Evolutionary conservation across 2,888 invertebrate species (phyloP).

Genomic region (Athripsodes cinereus): DNA sequence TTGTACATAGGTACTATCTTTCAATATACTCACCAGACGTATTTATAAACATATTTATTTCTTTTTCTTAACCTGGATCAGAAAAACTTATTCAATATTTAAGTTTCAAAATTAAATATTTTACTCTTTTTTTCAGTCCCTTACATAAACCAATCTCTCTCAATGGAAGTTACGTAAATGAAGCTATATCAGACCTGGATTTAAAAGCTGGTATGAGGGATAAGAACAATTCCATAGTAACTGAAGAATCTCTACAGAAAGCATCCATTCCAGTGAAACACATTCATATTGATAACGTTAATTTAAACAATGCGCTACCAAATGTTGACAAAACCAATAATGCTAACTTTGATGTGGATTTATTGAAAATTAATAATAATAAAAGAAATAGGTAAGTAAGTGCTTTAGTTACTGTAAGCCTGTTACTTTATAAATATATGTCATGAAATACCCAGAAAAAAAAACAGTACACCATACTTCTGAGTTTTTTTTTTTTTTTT

Average conservation of each 20-base stretch:
- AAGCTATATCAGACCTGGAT: conserved; percentile 65
- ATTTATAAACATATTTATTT: no score
- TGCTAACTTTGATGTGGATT: conserved; percentile 26
- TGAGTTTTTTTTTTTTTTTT: no score
- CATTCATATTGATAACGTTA: conserved; percentile 29
- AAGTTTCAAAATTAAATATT: no score
- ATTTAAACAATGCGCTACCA: conserved; percentile 27
- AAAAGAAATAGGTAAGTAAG: conserved; percentile 26
- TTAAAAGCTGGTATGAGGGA: conserved; percentile 28
- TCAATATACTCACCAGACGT: no score
- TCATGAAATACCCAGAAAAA: no score
- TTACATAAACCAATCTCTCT: conserved; percentile 64
- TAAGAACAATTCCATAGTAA: conserved; percentile 21
- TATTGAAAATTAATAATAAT: conserved; percentile 33
- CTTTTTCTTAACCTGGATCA: no score
- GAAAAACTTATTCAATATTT: no score
- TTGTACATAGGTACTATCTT: no score
- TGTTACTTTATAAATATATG: no score
- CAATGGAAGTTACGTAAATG: conserved; percentile 75
- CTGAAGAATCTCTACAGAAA: conserved; percentile 23
- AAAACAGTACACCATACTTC: no score
- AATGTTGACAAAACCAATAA: conserved; percentile 25
- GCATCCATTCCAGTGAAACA: conserved; percentile 25
- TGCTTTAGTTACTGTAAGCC: no score
- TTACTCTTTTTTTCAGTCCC: conserved; percentile 39